Conservation (phyloP, 2,797 vertebrate genomes). For the Acanthiza pusilla region DNA sequence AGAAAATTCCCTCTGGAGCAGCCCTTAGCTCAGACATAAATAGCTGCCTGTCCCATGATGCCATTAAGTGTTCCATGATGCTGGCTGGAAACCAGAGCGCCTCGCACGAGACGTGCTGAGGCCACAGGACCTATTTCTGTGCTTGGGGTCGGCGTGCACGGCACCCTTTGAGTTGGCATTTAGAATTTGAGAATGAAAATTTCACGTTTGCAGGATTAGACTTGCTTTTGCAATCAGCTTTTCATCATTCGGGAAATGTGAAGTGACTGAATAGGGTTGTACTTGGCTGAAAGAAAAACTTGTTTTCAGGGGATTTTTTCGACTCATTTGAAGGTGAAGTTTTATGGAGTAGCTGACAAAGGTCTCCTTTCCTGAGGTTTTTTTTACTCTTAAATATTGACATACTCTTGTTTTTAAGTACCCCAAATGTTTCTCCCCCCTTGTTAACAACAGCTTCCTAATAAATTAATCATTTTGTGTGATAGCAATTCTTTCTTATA, state of each 20-base stretch:
- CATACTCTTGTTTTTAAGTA: not conserved
- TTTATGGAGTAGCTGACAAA: not conserved
- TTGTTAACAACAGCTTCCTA: not conserved
- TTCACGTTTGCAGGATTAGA: not conserved
- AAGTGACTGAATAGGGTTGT: not conserved
- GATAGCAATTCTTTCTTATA: not conserved
- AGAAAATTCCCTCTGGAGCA: conserved; percentile 37
- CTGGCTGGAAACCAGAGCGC: not conserved
- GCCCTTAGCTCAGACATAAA: conserved; percentile 28
- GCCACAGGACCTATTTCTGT: not conserved
- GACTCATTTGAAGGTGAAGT: not conserved
- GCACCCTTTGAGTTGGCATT: not conserved
- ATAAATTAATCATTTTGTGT: not conserved
- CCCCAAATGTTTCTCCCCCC: accelerated
- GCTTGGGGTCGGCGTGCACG: accelerated
- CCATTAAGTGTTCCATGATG: not conserved
- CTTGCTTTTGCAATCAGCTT: not conserved
- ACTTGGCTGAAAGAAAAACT: not conserved
- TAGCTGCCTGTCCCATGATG: conserved; percentile 7
- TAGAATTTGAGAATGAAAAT: not conserved
- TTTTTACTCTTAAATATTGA: not conserved
- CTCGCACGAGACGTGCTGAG: not conserved
- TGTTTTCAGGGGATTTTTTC: not conserved
- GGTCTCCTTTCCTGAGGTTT: not conserved
- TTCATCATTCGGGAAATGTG: not conserved